phyloP scores from a whole-genome alignment of 23 tunicate species.

The Trididemnum miniatum region DNA sequence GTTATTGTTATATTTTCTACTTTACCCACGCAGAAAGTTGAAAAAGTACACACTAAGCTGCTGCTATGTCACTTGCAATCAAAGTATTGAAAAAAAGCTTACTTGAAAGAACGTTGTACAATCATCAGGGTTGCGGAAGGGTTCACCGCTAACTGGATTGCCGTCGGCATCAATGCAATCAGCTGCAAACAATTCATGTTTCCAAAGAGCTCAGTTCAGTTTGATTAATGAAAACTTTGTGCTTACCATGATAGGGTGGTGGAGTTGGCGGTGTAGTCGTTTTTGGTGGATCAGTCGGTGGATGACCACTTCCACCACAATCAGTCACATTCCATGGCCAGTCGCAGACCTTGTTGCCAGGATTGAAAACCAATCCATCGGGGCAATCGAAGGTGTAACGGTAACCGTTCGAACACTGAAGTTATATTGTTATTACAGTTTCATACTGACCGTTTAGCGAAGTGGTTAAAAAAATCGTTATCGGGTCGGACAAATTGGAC shows the following conservation, averaged over 20 bases:
- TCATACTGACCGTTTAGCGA: too few species aligned
- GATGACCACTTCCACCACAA: conserved; percentile 39
- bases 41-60: too few species aligned
- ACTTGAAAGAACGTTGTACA: conserved; percentile 51
- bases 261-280: conserved; percentile 12
- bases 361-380: conserved; percentile 44
- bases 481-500: too few species aligned
- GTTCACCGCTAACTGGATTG: conserved; percentile 19
- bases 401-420: conserved; percentile 27
- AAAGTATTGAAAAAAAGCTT: too few species aligned
- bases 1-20: too few species aligned
- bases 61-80: too few species aligned
- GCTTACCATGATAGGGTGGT: neutral
- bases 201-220: neutral
- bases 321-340: conserved; percentile 62
- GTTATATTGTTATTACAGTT: too few species aligned
- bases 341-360: conserved; percentile 53
- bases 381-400: conserved; percentile 39
- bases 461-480: too few species aligned
- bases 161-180: conserved; percentile 28
- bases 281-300: conserved; percentile 38
- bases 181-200: neutral
- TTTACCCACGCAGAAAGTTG: too few species aligned
- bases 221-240: neutral
- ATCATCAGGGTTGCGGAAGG: conserved; percentile 31